Evolutionary conservation across 37 sponge, comb jelly and placozoan species (phyloP).

Genomic region (Aplysina aerophoba): DNA sequence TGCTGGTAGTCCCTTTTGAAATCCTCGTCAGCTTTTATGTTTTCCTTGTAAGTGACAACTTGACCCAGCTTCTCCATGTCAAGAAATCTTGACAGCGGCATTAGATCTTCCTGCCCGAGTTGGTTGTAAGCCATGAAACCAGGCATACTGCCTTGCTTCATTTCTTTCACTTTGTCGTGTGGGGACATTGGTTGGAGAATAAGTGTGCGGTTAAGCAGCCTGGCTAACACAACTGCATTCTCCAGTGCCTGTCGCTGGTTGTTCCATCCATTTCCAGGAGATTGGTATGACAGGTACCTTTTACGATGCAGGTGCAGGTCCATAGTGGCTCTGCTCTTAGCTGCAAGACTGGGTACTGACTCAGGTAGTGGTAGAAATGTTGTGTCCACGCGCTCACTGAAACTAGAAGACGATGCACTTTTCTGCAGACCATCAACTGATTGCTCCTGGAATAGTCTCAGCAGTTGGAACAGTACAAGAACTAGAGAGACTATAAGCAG

Average conservation of each 20-base stretch:
- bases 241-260: constrained; percentile 87
- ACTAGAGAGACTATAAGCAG: too few species aligned
- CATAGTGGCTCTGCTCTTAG: too few species aligned
- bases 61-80: constrained; percentile 67
- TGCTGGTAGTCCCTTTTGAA: constrained; percentile 45
- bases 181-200: constrained; percentile 84
- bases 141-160: constrained; percentile 38
- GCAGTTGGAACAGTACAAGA: too few species aligned
- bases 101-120: constrained; percentile 52
- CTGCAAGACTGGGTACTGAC: too few species aligned
- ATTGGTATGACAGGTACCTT: constrained; percentile 70
- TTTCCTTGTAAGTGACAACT: constrained; percentile 53
- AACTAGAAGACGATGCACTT: too few species aligned
- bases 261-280: constrained; percentile 94
- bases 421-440: too few species aligned
- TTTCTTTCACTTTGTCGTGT: constrained; percentile 52
- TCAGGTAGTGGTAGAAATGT: too few species aligned
- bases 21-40: constrained; percentile 43
- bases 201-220: constrained; percentile 81
- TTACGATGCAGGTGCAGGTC: too few species aligned
- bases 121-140: constrained; percentile 81
- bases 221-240: constrained; percentile 72
- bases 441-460: too few species aligned
- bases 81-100: constrained; percentile 66
- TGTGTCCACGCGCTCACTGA: too few species aligned